Evolutionary conservation across 2,888 invertebrate species (phyloP).

Genomic region (Horisme vitalbata): DNA sequence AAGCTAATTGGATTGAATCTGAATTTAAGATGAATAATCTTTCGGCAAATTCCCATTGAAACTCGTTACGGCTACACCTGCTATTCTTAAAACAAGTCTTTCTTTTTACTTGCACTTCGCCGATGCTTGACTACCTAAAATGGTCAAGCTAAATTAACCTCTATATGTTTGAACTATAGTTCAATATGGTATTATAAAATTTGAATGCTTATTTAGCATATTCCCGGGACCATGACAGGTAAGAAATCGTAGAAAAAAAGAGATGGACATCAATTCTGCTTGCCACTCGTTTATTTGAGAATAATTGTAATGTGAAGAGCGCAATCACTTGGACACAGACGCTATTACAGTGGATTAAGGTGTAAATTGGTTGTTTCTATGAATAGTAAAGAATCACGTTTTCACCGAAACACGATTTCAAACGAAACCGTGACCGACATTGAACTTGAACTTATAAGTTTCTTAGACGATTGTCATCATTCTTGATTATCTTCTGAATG

Average conservation of each 20-base stretch:
- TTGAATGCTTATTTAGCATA: conserved; percentile 13
- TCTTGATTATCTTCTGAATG: conserved; percentile 11
- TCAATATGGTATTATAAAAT: not conserved
- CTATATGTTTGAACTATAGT: conserved; percentile 1
- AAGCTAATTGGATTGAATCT: not conserved
- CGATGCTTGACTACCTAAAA: not conserved
- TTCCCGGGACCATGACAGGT: conserved; percentile 27
- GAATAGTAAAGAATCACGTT: conserved; percentile 20
- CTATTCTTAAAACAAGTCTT: conserved; percentile 29
- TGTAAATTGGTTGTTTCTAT: conserved; percentile 14
- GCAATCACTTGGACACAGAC: conserved; percentile 9
- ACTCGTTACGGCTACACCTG: conserved; percentile 29
- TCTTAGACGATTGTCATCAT: conserved; percentile 10
- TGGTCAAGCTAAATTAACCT: conserved; percentile 9
- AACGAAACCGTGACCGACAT: conserved; percentile 43
- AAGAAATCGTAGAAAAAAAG: conserved; percentile 26
- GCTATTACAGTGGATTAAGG: conserved; percentile 12
- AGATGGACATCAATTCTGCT: conserved; percentile 24
- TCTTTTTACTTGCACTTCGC: conserved; percentile 20
- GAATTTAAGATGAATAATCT: not conserved
- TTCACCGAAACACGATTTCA: conserved; percentile 34
- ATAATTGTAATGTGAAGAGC: conserved; percentile 19
- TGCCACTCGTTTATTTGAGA: conserved; percentile 16
- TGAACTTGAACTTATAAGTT: conserved; percentile 40
- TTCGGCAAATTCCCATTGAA: conserved; percentile 13